Percentiles rank a stretch among this genome's conserved stretches.
Conservation (phyloP, 2,888 invertebrate species). For the Branchellion lobata region DNA sequence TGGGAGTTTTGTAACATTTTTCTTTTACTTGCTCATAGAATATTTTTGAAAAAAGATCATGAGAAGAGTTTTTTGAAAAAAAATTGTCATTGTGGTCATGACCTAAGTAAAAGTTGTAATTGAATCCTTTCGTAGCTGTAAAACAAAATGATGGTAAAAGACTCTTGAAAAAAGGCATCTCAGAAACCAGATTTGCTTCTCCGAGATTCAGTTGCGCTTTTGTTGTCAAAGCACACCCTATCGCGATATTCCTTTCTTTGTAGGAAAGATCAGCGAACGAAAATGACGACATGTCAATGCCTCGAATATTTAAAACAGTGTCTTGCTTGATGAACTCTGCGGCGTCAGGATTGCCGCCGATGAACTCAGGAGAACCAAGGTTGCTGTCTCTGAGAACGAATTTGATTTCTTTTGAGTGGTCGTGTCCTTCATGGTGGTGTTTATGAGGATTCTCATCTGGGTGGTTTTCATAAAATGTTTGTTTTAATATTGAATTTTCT, state of each 20-base stretch:
- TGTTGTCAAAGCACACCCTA: conserved; percentile 52
- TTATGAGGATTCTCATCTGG: not conserved
- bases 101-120: conserved; percentile 52
- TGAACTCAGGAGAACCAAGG: conserved; percentile 46
- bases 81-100: conserved; percentile 52
- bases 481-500: not conserved
- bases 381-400: conserved; percentile 49
- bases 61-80: conserved; percentile 47
- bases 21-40: conserved; percentile 44
- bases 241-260: conserved; percentile 48
- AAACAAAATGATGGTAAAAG: conserved; percentile 51
- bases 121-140: conserved; percentile 51
- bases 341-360: conserved; percentile 43
- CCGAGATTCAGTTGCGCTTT: conserved; percentile 45
- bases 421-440: conserved; percentile 37
- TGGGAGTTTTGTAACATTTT: conserved; percentile 47
- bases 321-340: not conserved
- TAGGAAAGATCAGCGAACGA: conserved; percentile 37
- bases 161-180: conserved; percentile 52
- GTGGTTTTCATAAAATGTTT: not conserved
- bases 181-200: conserved; percentile 41
- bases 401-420: conserved; percentile 47
- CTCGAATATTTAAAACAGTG: conserved; percentile 31
- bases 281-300: not conserved
- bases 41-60: conserved; percentile 45